These are phyloP conservation scores for Corythoichthys haematopterus DNA, from an alignment of 2,113 vertebrate genomes.

Conservation along the genomic window DNA sequence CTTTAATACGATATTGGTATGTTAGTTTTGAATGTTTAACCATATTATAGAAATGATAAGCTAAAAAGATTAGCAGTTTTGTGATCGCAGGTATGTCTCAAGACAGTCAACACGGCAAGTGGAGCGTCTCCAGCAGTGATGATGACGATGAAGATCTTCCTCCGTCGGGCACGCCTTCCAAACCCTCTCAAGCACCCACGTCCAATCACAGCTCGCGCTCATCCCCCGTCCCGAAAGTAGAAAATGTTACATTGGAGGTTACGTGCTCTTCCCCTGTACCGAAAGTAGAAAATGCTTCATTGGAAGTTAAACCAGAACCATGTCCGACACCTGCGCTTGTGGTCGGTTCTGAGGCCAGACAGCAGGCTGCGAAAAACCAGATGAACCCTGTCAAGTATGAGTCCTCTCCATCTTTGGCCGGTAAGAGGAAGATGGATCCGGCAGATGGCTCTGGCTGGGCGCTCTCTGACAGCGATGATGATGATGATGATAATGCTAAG, in stretches of 20 bases:
- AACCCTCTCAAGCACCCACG: background rate
- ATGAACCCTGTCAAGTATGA: conserved; percentile 66
- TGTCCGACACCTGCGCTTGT: conserved; percentile 31
- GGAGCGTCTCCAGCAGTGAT: conserved; percentile 92
- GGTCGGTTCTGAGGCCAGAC: conserved; percentile 79
- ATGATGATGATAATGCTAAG: conserved; percentile 13
- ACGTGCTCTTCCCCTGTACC: conserved; percentile 20
- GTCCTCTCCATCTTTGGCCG: conserved; percentile 44
- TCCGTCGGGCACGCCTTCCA: conserved; percentile 40
- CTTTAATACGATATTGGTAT: background rate
- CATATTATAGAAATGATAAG: background rate
- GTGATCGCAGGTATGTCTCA: conserved; percentile 71
- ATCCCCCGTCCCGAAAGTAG: background rate
- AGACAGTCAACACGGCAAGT: conserved; percentile 82
- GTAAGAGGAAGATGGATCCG: conserved; percentile 70
- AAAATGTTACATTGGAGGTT: conserved; percentile 13
- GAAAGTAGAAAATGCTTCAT: background rate
- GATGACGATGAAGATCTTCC: conserved; percentile 77
- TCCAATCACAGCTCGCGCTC: conserved; percentile 17
- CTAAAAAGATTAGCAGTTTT: background rate
- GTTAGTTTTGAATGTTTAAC: background rate
- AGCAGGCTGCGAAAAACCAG: conserved; percentile 71
- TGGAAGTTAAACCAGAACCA: conserved; percentile 53
- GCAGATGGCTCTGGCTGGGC: conserved; percentile 83
- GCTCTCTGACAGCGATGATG: conserved; percentile 89